Evolutionary conservation across 1,140 invertebrate species (phyloP).

Genomic region (Brachionus rotundiformis): DNA sequence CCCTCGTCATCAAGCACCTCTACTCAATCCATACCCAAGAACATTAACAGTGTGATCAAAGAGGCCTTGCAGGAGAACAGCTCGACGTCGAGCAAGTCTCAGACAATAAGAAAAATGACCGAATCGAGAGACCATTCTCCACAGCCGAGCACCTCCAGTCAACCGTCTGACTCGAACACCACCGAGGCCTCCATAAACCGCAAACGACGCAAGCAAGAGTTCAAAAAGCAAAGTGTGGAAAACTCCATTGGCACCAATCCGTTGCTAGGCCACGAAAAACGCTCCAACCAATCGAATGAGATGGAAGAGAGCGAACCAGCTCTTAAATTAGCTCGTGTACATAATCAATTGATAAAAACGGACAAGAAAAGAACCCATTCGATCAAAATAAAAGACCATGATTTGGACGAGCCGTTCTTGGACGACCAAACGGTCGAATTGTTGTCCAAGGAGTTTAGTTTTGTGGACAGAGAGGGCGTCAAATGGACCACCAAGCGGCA

Average conservation of each 20-base stretch:
- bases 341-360: slow-evolving; percentile 29
- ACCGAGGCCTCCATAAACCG: not conserved
- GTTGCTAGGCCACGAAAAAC: not conserved
- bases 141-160: not conserved
- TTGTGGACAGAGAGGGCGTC: slow-evolving; percentile 18
- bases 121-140: not conserved
- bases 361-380: slow-evolving; percentile 21
- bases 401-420: not conserved
- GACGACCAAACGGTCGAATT: slow-evolving; percentile 34
- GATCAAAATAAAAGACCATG: slow-evolving; percentile 32
- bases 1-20: slow-evolving; percentile 14
- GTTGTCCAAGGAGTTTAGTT: slow-evolving; percentile 27
- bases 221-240: slow-evolving; percentile 22
- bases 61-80: not conserved
- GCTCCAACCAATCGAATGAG: not conserved
- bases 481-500: slow-evolving; percentile 1
- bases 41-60: not conserved
- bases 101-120: slow-evolving; percentile 28
- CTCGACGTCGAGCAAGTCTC: not conserved
- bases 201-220: slow-evolving; percentile 38
- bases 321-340: slow-evolving; percentile 4
- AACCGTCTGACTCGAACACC: not conserved
- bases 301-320: slow-evolving; percentile 11
- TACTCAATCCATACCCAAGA: slow-evolving; percentile 16
- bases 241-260: not conserved